Evolutionary conservation across 2,888 invertebrate genomes (phyloP), one percentile per base, ranked within the genome.

Genomic region (Dynastes tityus): DNA sequence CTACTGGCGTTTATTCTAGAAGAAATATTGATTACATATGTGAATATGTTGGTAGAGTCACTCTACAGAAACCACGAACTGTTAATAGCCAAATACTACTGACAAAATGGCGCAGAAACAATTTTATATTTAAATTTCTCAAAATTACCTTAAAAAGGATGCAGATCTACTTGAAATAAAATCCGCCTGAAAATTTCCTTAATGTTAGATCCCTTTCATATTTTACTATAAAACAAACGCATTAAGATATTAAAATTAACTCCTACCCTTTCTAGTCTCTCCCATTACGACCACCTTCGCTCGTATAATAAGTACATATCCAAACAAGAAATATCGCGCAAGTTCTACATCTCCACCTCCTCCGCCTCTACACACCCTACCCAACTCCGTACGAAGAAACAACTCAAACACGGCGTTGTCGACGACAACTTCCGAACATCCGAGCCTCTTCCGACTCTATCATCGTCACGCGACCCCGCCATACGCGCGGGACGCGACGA

Each of bases 281-380:
- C n/a, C 63, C 63, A 63, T 63, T 63, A 29, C 29, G 32, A 32
- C 63, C 29, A 63, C 63, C 29, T 63, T 22, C 9, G 29, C 63
- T 63, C 63, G 29, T 63, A 63, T 63, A 63, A 63, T 49, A 67
- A 67, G 49, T 22, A 67, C 67, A 67, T n/a, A 49, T 67, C 49
- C 67, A 67, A 67, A 67, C 67, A 67, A 67, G 67, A 67, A 67
- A 67, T 67, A 67, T 67, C 67, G 45, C 67, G 45, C 49, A 67
- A 67, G 67, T 67, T 67, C 49, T 67, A 58, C n/a, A 22, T 22
- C 55, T 16, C 55, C 55, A 22, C 55, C 22, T 22, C 55, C 55
- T 27, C 6, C 55, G 4, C 22, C 27, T 4, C 55, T 22, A 22
- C 16, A 13, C 53, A 22, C 55, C 55, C 16, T 58, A 22, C 55